phyloP scores from a whole-genome alignment of 2,113 vertebrate genomes.

The Hydrochoerus hydrochaeris region DNA sequence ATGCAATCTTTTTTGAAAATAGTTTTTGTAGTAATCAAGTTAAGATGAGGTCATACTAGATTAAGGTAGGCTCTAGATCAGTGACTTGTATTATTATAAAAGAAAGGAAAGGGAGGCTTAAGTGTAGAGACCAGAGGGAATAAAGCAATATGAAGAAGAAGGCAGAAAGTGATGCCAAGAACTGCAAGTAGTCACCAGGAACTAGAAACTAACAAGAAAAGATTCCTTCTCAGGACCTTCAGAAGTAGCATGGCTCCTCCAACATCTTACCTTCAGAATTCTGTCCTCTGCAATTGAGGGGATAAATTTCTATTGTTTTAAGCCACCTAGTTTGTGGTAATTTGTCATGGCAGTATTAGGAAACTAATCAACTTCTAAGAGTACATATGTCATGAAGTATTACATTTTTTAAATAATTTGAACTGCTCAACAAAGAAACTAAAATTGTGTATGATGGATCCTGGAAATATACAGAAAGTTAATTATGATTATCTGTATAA shows the following conservation, averaged over 20 bases:
- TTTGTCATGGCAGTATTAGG: background rate
- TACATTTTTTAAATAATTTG: slow-evolving; percentile 23
- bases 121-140: background rate
- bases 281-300: background rate
- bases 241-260: background rate
- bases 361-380: background rate
- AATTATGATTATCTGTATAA: background rate
- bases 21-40: slow-evolving; percentile 4
- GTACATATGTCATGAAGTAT: slow-evolving; percentile 3
- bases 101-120: background rate
- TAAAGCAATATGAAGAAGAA: background rate
- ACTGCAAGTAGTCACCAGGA: background rate
- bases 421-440: slow-evolving; percentile 1
- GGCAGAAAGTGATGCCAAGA: background rate
- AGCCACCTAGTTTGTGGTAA: background rate
- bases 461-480: background rate
- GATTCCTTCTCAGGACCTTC: background rate
- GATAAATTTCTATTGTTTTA: slow-evolving; percentile 34
- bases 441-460: background rate
- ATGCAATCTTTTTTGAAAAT: background rate
- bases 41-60: background rate
- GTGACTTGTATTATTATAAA: background rate
- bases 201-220: background rate
- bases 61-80: background rate
- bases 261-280: background rate